phyloP scores from a whole-genome alignment of 2,797 vertebrate genomes.

The Hemibagrus guttatus region DNA sequence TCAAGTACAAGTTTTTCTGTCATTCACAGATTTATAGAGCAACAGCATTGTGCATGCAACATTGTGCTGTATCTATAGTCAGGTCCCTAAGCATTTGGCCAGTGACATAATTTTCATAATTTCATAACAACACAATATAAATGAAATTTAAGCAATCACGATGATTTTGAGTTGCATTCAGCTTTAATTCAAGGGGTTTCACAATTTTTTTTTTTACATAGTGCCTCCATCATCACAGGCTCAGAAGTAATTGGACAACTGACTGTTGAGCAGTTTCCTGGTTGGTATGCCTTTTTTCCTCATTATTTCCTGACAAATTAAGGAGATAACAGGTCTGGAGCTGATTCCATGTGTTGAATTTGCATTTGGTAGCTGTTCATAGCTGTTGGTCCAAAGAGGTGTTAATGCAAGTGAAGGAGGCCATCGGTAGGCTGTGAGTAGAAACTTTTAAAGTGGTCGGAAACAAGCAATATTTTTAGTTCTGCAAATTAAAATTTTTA shows the following conservation, averaged over 20 bases:
- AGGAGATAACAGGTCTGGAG: too few relatives aligned
- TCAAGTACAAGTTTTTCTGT: neutral
- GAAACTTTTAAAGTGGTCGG: too few relatives aligned
- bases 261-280: neutral
- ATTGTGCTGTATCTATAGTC: neutral
- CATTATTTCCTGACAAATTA: neutral
- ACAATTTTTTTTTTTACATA: neutral
- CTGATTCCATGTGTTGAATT: neutral
- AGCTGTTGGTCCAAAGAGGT: neutral
- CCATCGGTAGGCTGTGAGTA: too few relatives aligned
- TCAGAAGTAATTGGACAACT: neutral
- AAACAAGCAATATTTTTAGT: neutral
- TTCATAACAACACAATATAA: too few relatives aligned
- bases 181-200: neutral
- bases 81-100: neutral
- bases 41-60: slow-evolving; percentile 1
- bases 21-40: slow-evolving; percentile 1
- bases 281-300: neutral
- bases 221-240: neutral
- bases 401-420: too few relatives aligned
- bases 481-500: neutral
- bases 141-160: neutral
- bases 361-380: neutral
- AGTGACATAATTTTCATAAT: neutral
- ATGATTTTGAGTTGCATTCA: neutral